Evolutionary conservation across 2,888 invertebrate genomes (phyloP).

Genomic region (Drosophila cognata): DNA sequence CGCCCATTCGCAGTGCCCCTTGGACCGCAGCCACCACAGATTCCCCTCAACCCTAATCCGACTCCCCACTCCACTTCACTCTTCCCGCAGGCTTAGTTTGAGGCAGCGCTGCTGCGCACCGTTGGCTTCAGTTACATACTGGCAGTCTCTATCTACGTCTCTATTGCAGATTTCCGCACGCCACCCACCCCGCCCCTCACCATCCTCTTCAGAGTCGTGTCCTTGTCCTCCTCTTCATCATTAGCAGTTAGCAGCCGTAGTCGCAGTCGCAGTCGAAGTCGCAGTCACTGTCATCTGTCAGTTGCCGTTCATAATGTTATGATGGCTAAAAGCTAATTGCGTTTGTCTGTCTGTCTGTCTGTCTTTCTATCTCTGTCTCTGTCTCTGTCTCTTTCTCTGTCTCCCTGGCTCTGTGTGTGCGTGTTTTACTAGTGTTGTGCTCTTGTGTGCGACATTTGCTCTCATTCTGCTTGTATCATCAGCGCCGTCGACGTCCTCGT

Average conservation of each 20-base stretch:
- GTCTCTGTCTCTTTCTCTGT: neutral
- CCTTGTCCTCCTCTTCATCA: conserved; percentile 52
- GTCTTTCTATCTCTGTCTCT: neutral
- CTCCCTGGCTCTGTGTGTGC: conserved; percentile 5
- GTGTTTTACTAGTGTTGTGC: conserved; percentile 19
- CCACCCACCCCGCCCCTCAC: neutral
- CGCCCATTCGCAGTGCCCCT: neutral
- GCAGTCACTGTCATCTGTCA: conserved; percentile 55
- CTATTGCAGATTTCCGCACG: conserved; percentile 34
- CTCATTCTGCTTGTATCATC: conserved; percentile 32
- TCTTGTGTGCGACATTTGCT: conserved; percentile 40
- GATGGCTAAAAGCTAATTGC: conserved; percentile 81
- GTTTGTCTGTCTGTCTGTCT: conserved; percentile 69
- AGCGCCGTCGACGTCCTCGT: neutral
- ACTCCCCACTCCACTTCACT: neutral
- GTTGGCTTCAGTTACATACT: conserved; percentile 39
- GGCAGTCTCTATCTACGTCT: conserved; percentile 23
- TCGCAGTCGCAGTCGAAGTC: conserved; percentile 20
- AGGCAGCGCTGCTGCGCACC: conserved; percentile 10
- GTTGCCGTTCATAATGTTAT: conserved; percentile 77
- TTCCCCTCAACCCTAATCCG: conserved; percentile 4
- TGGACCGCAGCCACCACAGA: neutral
- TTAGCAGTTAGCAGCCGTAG: conserved; percentile 65
- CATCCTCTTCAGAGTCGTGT: neutral
- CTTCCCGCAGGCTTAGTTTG: conserved; percentile 28